phyloP scores from a whole-genome alignment of 1,140 invertebrate genomes.

The Helicoverpa armigera region DNA sequence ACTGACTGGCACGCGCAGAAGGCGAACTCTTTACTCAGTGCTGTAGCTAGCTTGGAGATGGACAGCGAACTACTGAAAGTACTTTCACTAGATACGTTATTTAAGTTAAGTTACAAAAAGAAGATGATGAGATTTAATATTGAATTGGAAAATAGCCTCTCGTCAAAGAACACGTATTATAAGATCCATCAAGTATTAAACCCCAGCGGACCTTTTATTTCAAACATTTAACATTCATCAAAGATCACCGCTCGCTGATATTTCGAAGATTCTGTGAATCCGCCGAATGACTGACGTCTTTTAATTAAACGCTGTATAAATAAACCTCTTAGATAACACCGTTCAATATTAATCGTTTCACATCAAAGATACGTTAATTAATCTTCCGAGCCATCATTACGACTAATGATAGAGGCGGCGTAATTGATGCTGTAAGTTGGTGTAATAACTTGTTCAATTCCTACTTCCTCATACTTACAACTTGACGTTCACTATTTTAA shows the following conservation, averaged over 20 bases:
- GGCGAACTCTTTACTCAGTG: not conserved
- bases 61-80: not conserved
- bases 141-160: too few relatives aligned
- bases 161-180: too few relatives aligned
- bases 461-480: slow-evolving; percentile 8
- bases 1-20: slow-evolving; percentile 10
- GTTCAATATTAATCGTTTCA: slow-evolving; percentile 3
- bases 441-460: slow-evolving; percentile 4
- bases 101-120: too few relatives aligned
- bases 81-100: too few relatives aligned
- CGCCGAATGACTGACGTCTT: not conserved
- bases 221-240: not conserved
- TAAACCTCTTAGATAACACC: slow-evolving; percentile 7
- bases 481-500: not conserved
- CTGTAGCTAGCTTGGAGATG: not conserved
- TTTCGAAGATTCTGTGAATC: slow-evolving; percentile 19
- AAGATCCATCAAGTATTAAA: too few relatives aligned
- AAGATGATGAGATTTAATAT: too few relatives aligned
- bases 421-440: slow-evolving; percentile 25
- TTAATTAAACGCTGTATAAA: slow-evolving; percentile 15
- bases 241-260: not conserved
- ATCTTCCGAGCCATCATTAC: slow-evolving; percentile 10
- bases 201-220: too few relatives aligned
- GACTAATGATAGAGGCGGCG: slow-evolving; percentile 20
- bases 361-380: slow-evolving; percentile 35